These are phyloP conservation scores for Campoplex nolae DNA, from an alignment of 2,888 invertebrate species.

Conservation along the genomic window DNA sequence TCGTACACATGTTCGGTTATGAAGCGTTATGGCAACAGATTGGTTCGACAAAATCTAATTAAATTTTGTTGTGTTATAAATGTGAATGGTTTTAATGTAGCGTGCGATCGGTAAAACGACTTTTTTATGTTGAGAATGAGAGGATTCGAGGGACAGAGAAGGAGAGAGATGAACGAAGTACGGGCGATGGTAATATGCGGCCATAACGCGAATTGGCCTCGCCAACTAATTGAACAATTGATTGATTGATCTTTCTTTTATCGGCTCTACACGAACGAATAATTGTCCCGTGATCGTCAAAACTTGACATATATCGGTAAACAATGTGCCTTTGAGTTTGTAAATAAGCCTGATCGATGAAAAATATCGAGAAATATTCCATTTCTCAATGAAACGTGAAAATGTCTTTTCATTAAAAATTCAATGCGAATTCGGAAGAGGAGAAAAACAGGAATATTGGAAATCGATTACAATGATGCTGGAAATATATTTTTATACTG, in stretches of 20 bases:
- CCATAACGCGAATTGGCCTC: constrained; percentile 36
- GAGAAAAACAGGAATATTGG: neutral
- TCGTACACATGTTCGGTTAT: neutral
- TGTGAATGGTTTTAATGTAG: constrained; percentile 7
- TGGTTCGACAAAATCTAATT: constrained; percentile 41
- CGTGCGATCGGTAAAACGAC: neutral
- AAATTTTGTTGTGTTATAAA: constrained; percentile 37
- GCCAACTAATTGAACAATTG: constrained; percentile 45
- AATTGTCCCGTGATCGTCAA: neutral
- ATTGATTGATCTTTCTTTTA: constrained; percentile 43
- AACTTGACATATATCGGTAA: neutral
- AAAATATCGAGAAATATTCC: neutral
- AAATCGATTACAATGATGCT: neutral
- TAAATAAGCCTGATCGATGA: neutral
- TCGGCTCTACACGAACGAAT: neutral
- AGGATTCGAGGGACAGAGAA: neutral
- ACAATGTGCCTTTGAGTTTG: neutral
- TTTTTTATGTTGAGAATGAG: constrained; percentile 17
- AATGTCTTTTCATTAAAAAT: neutral
- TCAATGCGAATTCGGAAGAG: neutral
- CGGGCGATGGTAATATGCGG: constrained; percentile 25
- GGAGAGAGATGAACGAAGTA: constrained; percentile 6
- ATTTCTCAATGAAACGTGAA: neutral
- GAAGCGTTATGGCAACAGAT: constrained; percentile 13
- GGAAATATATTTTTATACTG: neutral